phyloP scores from a whole-genome alignment of 2,888 invertebrate genomes.

The Criorhina ranunculi region DNA sequence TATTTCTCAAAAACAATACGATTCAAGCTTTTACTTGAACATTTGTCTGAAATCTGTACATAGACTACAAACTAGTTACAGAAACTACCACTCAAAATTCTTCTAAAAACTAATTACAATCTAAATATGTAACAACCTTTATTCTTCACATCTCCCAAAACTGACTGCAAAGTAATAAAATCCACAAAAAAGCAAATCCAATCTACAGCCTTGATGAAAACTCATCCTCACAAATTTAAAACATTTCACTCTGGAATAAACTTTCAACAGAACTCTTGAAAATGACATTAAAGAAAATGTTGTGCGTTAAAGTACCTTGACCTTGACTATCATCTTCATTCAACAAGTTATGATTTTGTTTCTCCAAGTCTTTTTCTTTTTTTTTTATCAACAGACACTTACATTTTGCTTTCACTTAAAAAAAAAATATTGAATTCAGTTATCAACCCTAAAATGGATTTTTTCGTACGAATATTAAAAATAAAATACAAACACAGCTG shows the following conservation, averaged over 20 bases:
- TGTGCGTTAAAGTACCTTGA: conserved; percentile 9
- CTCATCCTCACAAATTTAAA: not conserved
- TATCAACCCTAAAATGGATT: conserved; percentile 11
- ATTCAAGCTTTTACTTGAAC: no score
- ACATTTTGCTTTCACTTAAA: not conserved
- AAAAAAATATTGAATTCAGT: not conserved
- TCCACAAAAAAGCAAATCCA: not conserved
- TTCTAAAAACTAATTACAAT: no score
- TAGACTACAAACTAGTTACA: no score
- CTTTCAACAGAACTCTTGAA: conserved; percentile 1
- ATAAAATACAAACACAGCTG: conserved; percentile 3
- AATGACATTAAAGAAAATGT: not conserved
- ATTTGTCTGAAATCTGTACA: no score
- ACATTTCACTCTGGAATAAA: not conserved
- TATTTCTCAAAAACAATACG: no score
- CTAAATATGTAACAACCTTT: no score
- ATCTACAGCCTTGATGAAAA: not conserved
- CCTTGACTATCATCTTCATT: conserved; percentile 1
- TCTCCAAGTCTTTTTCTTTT: no score
- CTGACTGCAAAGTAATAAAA: not conserved
- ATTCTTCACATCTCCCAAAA: no score
- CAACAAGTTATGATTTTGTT: conserved; percentile 12
- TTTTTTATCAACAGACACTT: not conserved
- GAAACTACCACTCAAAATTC: no score
- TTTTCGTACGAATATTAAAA: not conserved